phyloP scores from a whole-genome alignment of 53 echinoderm and acorn worm genomes.

The Apostichopus leukothele region DNA sequence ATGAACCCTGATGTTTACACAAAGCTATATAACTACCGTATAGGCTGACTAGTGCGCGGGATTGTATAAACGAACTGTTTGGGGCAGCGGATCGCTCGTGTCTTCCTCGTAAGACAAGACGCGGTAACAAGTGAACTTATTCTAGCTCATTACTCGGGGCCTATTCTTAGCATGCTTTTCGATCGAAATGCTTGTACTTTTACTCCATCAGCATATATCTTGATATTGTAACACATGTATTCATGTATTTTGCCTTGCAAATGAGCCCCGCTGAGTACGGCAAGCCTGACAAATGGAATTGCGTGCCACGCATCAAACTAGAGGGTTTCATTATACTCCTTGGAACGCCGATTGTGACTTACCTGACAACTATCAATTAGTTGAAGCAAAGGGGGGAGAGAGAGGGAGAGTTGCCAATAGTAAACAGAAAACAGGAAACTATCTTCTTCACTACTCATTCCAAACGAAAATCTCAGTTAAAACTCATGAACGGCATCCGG shows the following conservation, averaged over 20 bases:
- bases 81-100: no score
- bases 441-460: no score
- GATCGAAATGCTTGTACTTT: neutral
- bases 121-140: no score
- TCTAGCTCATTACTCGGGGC: neutral
- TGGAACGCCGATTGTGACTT: conserved; percentile 14
- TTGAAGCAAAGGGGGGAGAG: neutral
- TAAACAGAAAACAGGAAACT: no score
- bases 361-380: conserved; percentile 26
- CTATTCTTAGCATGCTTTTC: neutral
- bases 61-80: no score
- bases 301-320: neutral
- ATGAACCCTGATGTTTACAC: no score
- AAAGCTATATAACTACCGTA: no score
- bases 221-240: conserved; percentile 1
- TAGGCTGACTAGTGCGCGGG: no score
- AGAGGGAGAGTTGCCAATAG: no score
- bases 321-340: neutral
- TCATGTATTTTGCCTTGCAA: conserved; percentile 22
- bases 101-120: no score
- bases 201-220: neutral
- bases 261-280: neutral
- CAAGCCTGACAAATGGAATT: conserved; percentile 19
- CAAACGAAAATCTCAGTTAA: no score
- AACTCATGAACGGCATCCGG: no score